These are phyloP conservation scores for Zaprionus tsacasi DNA, from an alignment of 1,140 invertebrate species.

Conservation along the genomic window DNA sequence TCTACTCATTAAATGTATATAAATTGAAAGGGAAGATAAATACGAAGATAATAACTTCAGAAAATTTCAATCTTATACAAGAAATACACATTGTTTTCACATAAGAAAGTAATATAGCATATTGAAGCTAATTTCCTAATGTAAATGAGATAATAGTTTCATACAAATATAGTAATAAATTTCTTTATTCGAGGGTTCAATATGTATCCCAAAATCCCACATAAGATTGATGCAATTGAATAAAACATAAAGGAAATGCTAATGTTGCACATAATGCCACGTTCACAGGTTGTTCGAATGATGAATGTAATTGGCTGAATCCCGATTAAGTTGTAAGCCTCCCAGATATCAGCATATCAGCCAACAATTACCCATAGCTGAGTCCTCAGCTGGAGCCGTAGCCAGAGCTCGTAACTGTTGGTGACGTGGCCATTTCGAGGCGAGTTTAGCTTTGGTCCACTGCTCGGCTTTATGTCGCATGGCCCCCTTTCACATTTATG, in stretches of 20 bases:
- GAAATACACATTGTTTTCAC: too few relatives aligned
- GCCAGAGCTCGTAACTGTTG: background rate
- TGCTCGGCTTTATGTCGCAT: conserved; percentile 36
- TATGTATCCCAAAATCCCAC: background rate
- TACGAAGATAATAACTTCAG: too few relatives aligned
- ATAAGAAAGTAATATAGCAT: background rate
- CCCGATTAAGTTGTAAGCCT: conserved; percentile 29
- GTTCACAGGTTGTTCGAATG: conserved; percentile 22
- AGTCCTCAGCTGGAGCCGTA: background rate
- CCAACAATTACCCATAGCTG: conserved; percentile 24
- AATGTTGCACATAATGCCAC: conserved; percentile 2
- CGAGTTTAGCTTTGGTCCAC: conserved; percentile 18
- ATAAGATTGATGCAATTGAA: background rate
- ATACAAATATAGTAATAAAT: background rate
- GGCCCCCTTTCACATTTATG: conserved; percentile 23
- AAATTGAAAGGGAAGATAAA: too few relatives aligned
- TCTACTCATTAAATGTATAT: too few relatives aligned
- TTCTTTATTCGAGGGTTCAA: background rate
- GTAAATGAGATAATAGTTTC: background rate
- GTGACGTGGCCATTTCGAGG: conserved; percentile 13
- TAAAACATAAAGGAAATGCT: conserved; percentile 1
- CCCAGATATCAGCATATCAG: conserved; percentile 24
- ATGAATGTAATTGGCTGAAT: conserved; percentile 29
- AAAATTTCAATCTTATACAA: too few relatives aligned
- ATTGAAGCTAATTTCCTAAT: background rate